Percentiles rank a stretch among this genome's conserved stretches.
These are phyloP conservation scores for Beris chalybata DNA, from an alignment of 2,888 invertebrate genomes.

Conservation along the genomic window DNA sequence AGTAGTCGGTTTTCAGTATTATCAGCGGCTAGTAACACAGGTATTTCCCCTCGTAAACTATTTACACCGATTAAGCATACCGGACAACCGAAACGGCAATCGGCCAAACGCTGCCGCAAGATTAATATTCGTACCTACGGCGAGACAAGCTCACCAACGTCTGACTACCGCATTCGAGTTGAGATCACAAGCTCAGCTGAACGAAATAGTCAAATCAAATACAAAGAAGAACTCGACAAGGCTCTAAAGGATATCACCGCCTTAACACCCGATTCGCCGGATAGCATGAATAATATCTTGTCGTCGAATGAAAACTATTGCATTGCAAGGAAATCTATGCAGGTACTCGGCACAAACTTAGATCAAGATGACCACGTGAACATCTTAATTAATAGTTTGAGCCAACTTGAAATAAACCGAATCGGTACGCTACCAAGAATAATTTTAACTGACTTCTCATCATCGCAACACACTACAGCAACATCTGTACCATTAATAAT, in stretches of 20 bases:
- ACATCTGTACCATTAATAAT: conserved; percentile 17
- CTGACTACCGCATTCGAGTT: conserved; percentile 45
- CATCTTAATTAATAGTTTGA: conserved; percentile 22
- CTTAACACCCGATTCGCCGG: background rate
- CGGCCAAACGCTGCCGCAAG: conserved; percentile 23
- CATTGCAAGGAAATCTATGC: background rate
- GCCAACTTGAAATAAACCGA: conserved; percentile 22
- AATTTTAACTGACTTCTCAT: conserved; percentile 50
- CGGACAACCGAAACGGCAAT: conserved; percentile 30
- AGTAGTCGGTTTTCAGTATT: background rate
- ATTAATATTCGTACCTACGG: background rate
- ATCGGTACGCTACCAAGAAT: conserved; percentile 48
- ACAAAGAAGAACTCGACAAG: background rate
- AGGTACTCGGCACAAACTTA: background rate
- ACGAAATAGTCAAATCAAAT: conserved; percentile 6
- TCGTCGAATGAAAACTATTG: conserved; percentile 13
- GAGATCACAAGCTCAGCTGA: conserved; percentile 28
- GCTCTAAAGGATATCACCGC: background rate
- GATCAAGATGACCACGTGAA: conserved; percentile 20
- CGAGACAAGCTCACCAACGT: background rate
- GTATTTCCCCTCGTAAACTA: conserved; percentile 7
- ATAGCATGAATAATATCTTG: conserved; percentile 23
- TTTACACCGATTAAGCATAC: conserved; percentile 21
- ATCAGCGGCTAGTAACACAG: background rate
- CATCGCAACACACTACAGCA: conserved; percentile 11